These are phyloP conservation scores for Streptopelia turtur DNA, from an alignment of 2,797 vertebrate genomes.

Conservation along the genomic window DNA sequence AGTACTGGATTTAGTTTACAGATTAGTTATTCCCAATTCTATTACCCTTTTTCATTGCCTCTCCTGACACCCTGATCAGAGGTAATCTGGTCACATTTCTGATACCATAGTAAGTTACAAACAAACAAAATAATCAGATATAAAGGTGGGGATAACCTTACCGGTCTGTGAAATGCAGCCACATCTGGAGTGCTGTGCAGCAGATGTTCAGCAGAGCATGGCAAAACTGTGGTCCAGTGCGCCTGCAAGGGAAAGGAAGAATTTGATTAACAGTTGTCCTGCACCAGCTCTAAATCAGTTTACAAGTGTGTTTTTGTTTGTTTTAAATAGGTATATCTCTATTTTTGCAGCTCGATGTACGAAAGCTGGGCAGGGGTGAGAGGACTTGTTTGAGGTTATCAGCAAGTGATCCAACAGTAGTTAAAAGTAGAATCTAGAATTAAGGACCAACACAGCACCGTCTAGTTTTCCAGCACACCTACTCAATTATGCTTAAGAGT, in stretches of 20 bases:
- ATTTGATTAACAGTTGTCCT: background rate
- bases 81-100: background rate
- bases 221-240: background rate
- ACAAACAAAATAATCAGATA: background rate
- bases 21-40: background rate
- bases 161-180: background rate
- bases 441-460: background rate
- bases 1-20: slow-evolving; percentile 4
- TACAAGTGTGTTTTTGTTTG: background rate
- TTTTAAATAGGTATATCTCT: background rate
- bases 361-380: background rate
- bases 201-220: slow-evolving; percentile 6
- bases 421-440: background rate
- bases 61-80: background rate
- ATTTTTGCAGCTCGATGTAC: background rate
- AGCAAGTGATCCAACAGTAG: background rate
- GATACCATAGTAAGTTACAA: background rate
- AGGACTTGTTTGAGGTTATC: background rate
- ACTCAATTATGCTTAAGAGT: background rate
- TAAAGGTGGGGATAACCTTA: background rate
- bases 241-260: background rate
- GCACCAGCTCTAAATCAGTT: background rate
- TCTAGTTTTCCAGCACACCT: background rate
- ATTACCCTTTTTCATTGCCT: background rate
- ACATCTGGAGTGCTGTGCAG: background rate